Evolutionary conservation across 2,797 vertebrate genomes (phyloP), one percentile per base, ranked within the genome.

Genomic region (Falco concolor): DNA sequence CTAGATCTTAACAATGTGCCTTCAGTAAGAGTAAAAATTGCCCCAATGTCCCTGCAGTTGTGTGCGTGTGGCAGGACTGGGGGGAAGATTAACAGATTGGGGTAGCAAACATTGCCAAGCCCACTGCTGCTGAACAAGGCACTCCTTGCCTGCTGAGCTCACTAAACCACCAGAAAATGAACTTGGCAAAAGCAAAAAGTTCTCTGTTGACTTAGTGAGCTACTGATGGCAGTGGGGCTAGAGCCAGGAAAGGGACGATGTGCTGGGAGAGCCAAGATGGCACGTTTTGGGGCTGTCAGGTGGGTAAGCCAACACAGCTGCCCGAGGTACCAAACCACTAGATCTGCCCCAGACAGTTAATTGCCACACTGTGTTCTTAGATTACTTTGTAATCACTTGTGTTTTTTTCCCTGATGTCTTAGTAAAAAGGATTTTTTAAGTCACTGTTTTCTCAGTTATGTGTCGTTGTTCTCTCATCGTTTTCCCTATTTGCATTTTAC

Each of bases 11-110:
- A 16, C 30, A 34, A 0, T 9, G 30, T 12, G 40, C 11, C 25
- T 50, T 32, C 44, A 47, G 42, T 25, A 44, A 38, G 38, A 61
- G 42, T 13, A 17, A 12, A 50, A 19, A 2, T 10, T 13, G n/a
- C 27, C 44, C 52, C 1, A 0, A 1, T 44, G 68, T 18, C 68
- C 0, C 0, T 20, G 73, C 40, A 49, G 56, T 8, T 45, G 34
- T 36, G 54, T 22, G 16, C 38, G 40, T 18, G 44, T 42, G n/a
- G 13, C 44, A 44, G 53, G n/a, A 47, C 40, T 1, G 0, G 0
- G 30, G 1, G 25, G 32, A 20, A 76, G 34, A 13, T 49, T 36
- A 52, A n/a, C 1, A 4, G 76, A 25, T 8, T 5, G 14, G 47
- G 52, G 25, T 47, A 74, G 60, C 40, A 56, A 11, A 20, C 0